A percentile compares a stretch with the other conserved stretches of the same genome.
Evolutionary conservation across 1,140 invertebrate genomes (phyloP).

Genomic region (Diachasmimorpha longicaudata): DNA sequence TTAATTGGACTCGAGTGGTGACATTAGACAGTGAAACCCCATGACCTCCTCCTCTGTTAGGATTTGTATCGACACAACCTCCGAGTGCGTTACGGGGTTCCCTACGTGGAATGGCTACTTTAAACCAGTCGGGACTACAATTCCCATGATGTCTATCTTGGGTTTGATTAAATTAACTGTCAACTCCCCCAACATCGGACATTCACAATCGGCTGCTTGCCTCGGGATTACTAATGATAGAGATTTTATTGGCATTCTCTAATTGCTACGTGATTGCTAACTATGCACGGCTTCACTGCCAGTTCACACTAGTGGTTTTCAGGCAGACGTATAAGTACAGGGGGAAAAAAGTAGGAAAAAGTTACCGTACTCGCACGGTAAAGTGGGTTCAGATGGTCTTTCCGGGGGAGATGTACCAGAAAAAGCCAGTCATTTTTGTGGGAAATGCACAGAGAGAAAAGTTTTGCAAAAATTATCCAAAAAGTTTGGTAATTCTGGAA

Average conservation of each 20-base stretch:
- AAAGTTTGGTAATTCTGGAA: no score
- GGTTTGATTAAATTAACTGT: background rate
- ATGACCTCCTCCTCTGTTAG: background rate
- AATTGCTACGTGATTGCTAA: background rate
- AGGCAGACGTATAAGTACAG: background rate
- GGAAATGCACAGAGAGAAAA: no score
- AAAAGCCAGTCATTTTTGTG: no score
- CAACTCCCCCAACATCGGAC: background rate
- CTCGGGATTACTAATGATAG: background rate
- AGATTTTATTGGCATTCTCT: background rate
- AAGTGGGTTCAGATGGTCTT: no score
- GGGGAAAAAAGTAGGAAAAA: no score
- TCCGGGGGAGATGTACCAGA: no score
- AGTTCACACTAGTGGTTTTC: background rate
- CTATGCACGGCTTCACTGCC: background rate
- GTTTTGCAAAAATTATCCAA: no score
- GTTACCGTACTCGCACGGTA: no score
- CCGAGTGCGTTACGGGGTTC: background rate
- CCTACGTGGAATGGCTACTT: background rate
- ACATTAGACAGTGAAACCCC: background rate
- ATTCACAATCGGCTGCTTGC: background rate
- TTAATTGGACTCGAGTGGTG: background rate
- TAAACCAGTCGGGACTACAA: background rate
- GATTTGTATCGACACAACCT: background rate
- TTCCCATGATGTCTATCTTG: background rate